These are phyloP conservation scores for Acronicta alni DNA, from an alignment of 2,888 invertebrate genomes.

Conservation along the genomic window DNA sequence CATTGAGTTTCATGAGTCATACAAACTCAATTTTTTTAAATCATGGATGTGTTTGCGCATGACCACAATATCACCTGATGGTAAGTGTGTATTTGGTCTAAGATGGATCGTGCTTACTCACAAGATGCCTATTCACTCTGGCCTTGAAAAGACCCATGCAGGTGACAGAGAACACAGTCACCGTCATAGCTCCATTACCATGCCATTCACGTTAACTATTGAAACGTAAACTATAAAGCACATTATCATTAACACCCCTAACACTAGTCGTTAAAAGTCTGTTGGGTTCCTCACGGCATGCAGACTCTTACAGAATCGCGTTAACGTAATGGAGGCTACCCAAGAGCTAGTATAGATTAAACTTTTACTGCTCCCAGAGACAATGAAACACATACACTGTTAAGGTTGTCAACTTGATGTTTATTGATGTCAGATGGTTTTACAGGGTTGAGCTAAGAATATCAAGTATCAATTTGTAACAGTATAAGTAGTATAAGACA, in stretches of 20 bases:
- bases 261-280: conserved; percentile 15
- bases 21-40: no score
- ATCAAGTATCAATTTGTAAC: no score
- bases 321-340: conserved; percentile 22
- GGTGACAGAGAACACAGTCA: no score
- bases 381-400: background rate
- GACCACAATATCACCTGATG: no score
- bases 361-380: conserved; percentile 19
- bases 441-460: conserved; percentile 2
- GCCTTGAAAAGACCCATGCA: no score
- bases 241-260: conserved; percentile 5
- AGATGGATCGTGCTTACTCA: no score
- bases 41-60: no score
- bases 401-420: conserved; percentile 1
- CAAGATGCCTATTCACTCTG: no score
- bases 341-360: conserved; percentile 13
- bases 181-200: background rate
- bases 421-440: conserved; percentile 16
- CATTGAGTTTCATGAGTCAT: background rate
- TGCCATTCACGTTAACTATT: background rate
- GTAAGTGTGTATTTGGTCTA: no score
- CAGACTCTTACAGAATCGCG: conserved; percentile 11
- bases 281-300: background rate
- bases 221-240: conserved; percentile 1
- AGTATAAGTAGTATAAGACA: no score